Evolutionary conservation across 2,888 invertebrate genomes (phyloP).

Genomic region (Sceliomorpha sp.): DNA sequence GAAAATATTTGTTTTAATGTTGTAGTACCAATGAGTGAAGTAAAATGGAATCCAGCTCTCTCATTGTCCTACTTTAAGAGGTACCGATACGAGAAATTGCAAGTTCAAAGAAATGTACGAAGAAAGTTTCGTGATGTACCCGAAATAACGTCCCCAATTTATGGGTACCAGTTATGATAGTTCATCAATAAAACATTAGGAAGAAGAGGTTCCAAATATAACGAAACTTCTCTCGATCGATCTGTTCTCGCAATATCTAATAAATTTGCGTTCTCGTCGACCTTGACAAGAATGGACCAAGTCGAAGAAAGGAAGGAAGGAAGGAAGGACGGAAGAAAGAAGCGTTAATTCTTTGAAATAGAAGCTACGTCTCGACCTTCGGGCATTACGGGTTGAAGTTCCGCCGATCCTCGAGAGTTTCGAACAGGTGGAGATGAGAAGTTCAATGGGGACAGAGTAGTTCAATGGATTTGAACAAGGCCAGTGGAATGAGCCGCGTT

Average conservation of each 20-base stretch:
- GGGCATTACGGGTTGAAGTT: conserved; percentile 45
- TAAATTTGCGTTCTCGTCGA: conserved; percentile 44
- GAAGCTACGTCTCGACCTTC: conserved; percentile 45
- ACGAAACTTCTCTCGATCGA: too few species aligned
- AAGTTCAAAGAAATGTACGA: too few species aligned
- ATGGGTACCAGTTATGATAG: too few species aligned
- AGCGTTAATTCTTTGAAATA: conserved; percentile 37
- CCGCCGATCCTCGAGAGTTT: conserved; percentile 40
- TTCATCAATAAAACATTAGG: too few species aligned
- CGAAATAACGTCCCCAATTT: too few species aligned
- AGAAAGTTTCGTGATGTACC: too few species aligned
- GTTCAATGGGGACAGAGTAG: conserved; percentile 25
- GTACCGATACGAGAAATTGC: too few species aligned
- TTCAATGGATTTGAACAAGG: conserved; percentile 42
- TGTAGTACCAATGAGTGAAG: too few species aligned
- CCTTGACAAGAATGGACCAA: conserved; percentile 40
- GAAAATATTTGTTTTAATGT: too few species aligned
- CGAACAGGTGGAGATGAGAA: conserved; percentile 42
- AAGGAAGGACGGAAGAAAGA: conserved; percentile 25
- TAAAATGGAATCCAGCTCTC: too few species aligned
- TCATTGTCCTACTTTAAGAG: too few species aligned
- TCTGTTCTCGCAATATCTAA: conserved; percentile 16
- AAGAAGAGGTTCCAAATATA: too few species aligned
- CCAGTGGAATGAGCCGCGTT: conserved; percentile 32
- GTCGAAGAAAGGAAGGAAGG: conserved; percentile 10